phyloP scores from a whole-genome alignment of 1,140 invertebrate species.

The Cyclina sinensis region DNA sequence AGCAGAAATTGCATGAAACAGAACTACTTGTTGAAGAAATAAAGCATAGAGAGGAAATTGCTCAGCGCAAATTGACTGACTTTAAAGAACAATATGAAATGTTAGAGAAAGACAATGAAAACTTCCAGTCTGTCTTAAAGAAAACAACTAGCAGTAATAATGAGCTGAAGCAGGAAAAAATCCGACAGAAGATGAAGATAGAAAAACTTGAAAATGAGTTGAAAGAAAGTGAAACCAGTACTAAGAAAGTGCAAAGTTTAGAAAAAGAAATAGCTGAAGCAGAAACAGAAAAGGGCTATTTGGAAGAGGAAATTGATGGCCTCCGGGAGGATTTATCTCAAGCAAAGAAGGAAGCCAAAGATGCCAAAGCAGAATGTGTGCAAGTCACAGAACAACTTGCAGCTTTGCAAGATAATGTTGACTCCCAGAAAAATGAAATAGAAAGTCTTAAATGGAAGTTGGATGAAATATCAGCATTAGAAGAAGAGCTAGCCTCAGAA shows the following conservation, averaged over 20 bases:
- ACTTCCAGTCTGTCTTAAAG: slow-evolving; percentile 89
- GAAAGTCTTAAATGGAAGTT: slow-evolving; percentile 81
- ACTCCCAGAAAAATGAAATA: slow-evolving; percentile 73
- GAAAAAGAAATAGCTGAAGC: slow-evolving; percentile 57
- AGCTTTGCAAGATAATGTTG: slow-evolving; percentile 30
- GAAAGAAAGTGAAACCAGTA: slow-evolving; percentile 41
- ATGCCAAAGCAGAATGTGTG: slow-evolving; percentile 52
- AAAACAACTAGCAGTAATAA: slow-evolving; percentile 84
- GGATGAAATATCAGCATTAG: slow-evolving; percentile 77
- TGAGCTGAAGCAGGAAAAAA: slow-evolving; percentile 86
- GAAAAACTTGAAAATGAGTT: slow-evolving; percentile 61
- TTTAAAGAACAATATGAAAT: slow-evolving; percentile 89
- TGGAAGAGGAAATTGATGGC: slow-evolving; percentile 81
- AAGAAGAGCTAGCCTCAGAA: slow-evolving; percentile 79
- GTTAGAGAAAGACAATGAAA: slow-evolving; percentile 92
- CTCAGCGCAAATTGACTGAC: slow-evolving; percentile 75
- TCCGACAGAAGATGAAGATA: slow-evolving; percentile 51
- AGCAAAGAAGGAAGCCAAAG: slow-evolving; percentile 67
- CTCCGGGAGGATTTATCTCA: slow-evolving; percentile 77
- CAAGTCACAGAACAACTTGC: slow-evolving; percentile 20
- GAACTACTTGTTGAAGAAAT: slow-evolving; percentile 59
- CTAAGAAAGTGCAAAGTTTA: slow-evolving; percentile 50
- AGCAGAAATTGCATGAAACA: slow-evolving; percentile 35
- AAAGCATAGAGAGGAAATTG: slow-evolving; percentile 2
- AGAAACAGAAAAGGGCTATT: slow-evolving; percentile 76